Evolutionary conservation across 1,140 invertebrate species (phyloP), one percentile per base, ranked within the genome.

Genomic region (Aphidius gifuensis): DNA sequence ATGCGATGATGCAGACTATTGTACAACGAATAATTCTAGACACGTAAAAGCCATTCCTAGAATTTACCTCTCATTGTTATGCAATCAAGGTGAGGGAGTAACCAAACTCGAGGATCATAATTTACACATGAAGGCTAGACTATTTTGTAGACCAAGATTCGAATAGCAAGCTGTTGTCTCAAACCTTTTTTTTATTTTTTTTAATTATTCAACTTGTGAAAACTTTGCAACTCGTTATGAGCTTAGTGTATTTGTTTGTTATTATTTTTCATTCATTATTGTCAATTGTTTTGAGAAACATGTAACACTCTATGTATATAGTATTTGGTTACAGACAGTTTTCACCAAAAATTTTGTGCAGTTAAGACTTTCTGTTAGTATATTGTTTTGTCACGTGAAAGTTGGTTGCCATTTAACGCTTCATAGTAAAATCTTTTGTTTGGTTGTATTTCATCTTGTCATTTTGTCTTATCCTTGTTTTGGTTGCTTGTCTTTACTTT

Each of bases 21-120:
- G 69, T 74, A 66, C 62, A 53, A 66, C 64, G 66, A 65, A 73
- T 70, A 77, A 80, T 80, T 77, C 77, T 70, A 72, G 73, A 74
- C 77, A 79, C 78, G 76, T 79, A 76, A 79, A 77, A 78, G 77
- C 77, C 74, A 80, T 79, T 79, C 72, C 70, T 68, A 74, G 77
- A 79, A 78, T 80, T 72, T 60, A 60, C 68, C 68, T 70, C 69
- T 76, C 74, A 76, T 80, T 80, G 77, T 80, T 78, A 79, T 78
- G 76, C 77, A 80, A 80, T 79, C 77, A 76, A 70, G 69, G 67
- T 48, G 53, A 54, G 60, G 50, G 49, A 50, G 21, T 53, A 65
- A 65, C 60, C 60, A 66, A 64, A 68, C 61, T 61, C 62, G 64
- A 68, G 71, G 69, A 74, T 74, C 71, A 75, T 75, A 75, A 74